A percentile compares a stretch with the other conserved stretches of the same genome.
Evolutionary conservation across 2,888 invertebrate genomes (phyloP).

Genomic region (Dryobota labecula): DNA sequence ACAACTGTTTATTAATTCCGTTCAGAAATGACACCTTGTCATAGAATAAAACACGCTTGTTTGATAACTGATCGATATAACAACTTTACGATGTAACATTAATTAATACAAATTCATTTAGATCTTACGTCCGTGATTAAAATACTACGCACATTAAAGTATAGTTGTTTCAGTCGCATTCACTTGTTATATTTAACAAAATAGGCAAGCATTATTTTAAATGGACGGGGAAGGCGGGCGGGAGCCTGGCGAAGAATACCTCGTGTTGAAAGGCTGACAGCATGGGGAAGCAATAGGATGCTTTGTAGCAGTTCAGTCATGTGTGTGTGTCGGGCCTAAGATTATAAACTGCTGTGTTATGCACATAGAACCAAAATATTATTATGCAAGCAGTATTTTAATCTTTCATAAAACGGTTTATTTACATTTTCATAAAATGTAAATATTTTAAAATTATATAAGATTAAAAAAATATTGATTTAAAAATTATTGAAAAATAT

Average conservation of each 20-base stretch:
- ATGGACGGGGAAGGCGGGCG: constrained; percentile 11
- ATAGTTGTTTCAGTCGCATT: constrained; percentile 9
- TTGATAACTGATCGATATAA: constrained; percentile 25
- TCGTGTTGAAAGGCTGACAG: background rate
- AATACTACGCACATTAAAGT: constrained; percentile 47
- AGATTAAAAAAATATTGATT: constrained; percentile 20
- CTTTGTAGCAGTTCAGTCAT: background rate
- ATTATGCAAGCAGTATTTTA: constrained; percentile 48
- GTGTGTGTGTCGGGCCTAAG: background rate
- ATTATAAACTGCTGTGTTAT: background rate
- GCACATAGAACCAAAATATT: background rate
- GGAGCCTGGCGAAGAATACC: background rate
- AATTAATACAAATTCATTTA: constrained; percentile 39
- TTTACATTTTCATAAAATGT: constrained; percentile 16
- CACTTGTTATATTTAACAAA: background rate
- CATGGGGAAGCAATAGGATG: background rate
- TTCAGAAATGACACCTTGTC: constrained; percentile 30
- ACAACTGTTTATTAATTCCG: constrained; percentile 48
- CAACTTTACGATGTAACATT: constrained; percentile 20
- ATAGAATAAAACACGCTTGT: constrained; percentile 40
- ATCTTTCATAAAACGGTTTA: constrained; percentile 21
- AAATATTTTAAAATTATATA: constrained; percentile 14
- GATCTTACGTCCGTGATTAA: constrained; percentile 31
- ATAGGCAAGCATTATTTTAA: background rate
- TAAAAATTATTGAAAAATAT: no score